Base-by-base conservation (phyloP, 2,797 vertebrate species). In the Argya squamiceps region DNA sequence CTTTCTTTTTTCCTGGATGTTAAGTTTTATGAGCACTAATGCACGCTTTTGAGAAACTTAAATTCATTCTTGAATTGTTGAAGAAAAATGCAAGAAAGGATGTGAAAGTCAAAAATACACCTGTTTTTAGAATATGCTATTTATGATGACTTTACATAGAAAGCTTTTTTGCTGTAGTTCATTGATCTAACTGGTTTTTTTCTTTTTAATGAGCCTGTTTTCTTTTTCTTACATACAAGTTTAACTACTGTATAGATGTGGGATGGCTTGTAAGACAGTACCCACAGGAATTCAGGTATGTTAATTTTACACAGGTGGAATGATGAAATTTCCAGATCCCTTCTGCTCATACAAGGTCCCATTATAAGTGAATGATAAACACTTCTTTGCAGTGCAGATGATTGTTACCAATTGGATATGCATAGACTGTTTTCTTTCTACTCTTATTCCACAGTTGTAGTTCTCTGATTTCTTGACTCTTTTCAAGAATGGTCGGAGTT, bases 181-280 rank as follows among this genome's bases (percentile, higher is more conserved):
- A 2, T 24, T 83, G 22, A 32, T 75, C 26, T 81, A 43, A 24
- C 32, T 32, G n/a, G 30, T 30, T 11, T 11, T 24, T 71, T 53
- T 58, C 49, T 23, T 58, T 73, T 86, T 88, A 88, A 96, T 39
- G 11, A 88, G 5, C 89, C 15, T 83, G 75, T 84, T 73, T 86
- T 95, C 94, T 91, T 94, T 91, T 96, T 53, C 78, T 74, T 32
- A 9, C 49, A 2, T 9, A 18, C 69, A 94, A 99, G 99, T 99
- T 99, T 97, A 99, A 99, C 98, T 99, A 99, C 98, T 99, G 99
- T 96, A 99, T 99, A 92, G 99, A 99, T 34, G 98, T 99, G 77
- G 96, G 97, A 63, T 99, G 99, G 99, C 99, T 99, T 95, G 95
- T 99, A 18, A 95, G 97, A 83, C 99, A 99, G 92, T 99, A 99